These are phyloP conservation scores for Cricetomys ansorgei DNA, from an alignment of 2,113 vertebrate genomes.

Conservation along the genomic window DNA sequence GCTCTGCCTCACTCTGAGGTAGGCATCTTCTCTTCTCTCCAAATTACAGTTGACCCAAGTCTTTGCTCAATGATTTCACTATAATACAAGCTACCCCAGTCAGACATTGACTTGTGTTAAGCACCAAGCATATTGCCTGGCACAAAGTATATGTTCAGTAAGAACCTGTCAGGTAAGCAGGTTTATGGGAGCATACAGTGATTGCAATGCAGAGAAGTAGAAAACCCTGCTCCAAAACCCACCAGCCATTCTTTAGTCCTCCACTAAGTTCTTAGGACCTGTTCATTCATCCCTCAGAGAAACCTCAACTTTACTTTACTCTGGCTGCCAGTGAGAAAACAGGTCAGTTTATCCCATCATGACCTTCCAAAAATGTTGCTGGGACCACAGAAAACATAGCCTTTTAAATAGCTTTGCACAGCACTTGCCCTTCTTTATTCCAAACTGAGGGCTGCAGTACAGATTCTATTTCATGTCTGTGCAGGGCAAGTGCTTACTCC, in stretches of 20 bases:
- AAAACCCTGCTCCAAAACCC: not conserved
- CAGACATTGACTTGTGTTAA: not conserved
- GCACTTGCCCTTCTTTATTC: not conserved
- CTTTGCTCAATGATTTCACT: not conserved
- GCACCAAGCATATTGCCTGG: not conserved
- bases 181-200: not conserved
- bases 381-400: not conserved
- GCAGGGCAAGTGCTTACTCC: slow-evolving; percentile 30
- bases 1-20: not conserved
- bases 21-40: not conserved
- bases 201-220: not conserved
- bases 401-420: not conserved
- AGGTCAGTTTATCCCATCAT: not conserved
- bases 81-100: not conserved
- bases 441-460: not conserved
- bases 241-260: not conserved
- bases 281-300: not conserved
- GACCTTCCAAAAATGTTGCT: slow-evolving; percentile 18
- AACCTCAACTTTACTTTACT: not conserved
- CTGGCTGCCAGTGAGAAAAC: not conserved
- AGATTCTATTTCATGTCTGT: not conserved
- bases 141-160: not conserved
- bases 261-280: not conserved
- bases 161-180: not conserved
- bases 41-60: not conserved